Percentiles rank a stretch among this genome's conserved stretches.
These are phyloP conservation scores for Phasianus colchicus DNA, from an alignment of 2,113 vertebrate species.

Conservation along the genomic window DNA sequence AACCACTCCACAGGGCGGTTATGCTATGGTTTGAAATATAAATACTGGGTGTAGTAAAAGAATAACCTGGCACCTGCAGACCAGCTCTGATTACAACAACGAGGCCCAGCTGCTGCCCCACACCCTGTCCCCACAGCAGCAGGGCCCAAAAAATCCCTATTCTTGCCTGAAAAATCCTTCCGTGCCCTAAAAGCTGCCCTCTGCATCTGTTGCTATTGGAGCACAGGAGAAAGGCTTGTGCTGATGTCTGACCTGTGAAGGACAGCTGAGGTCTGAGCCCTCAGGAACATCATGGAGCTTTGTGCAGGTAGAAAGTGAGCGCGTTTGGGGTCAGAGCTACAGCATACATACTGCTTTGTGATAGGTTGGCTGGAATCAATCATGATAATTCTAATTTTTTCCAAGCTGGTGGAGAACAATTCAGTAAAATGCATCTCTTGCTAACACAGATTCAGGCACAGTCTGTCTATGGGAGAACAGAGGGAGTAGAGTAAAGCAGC, in stretches of 20 bases:
- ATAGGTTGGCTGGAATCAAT: accelerated
- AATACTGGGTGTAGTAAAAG: background rate
- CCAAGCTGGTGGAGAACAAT: background rate
- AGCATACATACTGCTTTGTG: background rate
- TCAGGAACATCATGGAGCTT: background rate
- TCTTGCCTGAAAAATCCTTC: background rate
- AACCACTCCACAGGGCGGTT: background rate
- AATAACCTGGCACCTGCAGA: background rate
- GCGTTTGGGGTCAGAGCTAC: background rate
- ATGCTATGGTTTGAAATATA: background rate
- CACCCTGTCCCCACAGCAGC: background rate
- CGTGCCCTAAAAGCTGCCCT: accelerated
- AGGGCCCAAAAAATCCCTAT: background rate
- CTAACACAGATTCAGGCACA: background rate
- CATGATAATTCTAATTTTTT: background rate
- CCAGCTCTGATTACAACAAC: accelerated
- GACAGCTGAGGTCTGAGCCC: accelerated
- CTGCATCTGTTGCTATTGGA: background rate
- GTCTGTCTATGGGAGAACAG: background rate
- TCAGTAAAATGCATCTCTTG: accelerated
- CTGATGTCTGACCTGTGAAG: background rate
- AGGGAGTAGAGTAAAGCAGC: accelerated
- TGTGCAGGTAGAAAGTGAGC: accelerated
- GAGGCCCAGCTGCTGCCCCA: background rate
- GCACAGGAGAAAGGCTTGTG: accelerated